Conservation (phyloP, 1,140 invertebrate genomes). For the Elysia chlorotica region DNA sequence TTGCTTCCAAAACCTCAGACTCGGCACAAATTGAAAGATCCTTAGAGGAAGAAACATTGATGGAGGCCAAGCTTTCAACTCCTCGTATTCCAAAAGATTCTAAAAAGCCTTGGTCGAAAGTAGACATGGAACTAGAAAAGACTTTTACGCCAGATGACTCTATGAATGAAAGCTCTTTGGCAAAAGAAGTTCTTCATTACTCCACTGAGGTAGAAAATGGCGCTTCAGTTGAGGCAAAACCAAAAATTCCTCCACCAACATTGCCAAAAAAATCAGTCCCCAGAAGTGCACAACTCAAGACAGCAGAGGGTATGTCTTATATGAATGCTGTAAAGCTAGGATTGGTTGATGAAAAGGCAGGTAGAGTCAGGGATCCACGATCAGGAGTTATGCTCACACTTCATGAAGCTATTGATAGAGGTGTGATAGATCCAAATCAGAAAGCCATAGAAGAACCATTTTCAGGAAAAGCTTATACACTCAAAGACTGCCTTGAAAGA, state of each 20-base stretch:
- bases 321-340: conserved; percentile 68
- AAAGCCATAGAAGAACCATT: conserved; percentile 47
- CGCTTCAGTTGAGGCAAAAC: background rate
- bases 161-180: conserved; percentile 2
- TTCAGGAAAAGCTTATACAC: conserved; percentile 38
- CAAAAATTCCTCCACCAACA: background rate
- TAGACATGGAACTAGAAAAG: conserved; percentile 54
- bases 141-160: conserved; percentile 36
- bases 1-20: conserved; percentile 49
- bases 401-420: conserved; percentile 79
- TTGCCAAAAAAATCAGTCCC: background rate
- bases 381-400: conserved; percentile 77
- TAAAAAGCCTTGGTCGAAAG: conserved; percentile 33
- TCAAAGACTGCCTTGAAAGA: conserved; percentile 58
- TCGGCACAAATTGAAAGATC: conserved; percentile 44
- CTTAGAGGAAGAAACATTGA: conserved; percentile 31
- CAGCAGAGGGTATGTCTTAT: conserved; percentile 43
- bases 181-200: conserved; percentile 52
- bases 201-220: conserved; percentile 46
- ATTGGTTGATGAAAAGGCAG: conserved; percentile 75
- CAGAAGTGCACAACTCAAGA: background rate
- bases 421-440: conserved; percentile 73
- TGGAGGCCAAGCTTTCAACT: conserved; percentile 17
- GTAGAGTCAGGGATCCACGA: conserved; percentile 80
- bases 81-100: conserved; percentile 24